Percentiles rank a stretch among this genome's conserved stretches.
Evolutionary conservation across 2,797 vertebrate genomes (phyloP).

Genomic region (Thamnophis elegans): DNA sequence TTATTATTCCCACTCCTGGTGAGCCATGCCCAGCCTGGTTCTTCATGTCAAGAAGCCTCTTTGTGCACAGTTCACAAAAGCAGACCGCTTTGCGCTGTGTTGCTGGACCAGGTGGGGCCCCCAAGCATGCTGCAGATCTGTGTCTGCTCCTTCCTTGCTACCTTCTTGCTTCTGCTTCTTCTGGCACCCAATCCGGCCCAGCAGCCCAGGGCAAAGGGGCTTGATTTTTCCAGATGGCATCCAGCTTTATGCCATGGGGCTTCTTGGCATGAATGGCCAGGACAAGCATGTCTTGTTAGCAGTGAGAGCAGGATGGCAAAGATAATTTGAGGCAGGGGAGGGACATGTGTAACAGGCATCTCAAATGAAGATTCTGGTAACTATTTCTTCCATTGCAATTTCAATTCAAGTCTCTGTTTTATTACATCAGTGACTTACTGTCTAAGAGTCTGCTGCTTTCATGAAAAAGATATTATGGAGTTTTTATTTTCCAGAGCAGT

Average conservation of each 20-base stretch:
- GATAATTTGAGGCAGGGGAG: background rate
- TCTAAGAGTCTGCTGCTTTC: background rate
- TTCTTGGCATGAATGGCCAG: background rate
- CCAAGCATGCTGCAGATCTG: too few relatives aligned
- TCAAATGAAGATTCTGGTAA: background rate
- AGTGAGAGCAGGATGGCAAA: background rate
- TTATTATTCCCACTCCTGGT: too few relatives aligned
- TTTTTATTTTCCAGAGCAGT: background rate
- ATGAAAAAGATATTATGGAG: too few relatives aligned
- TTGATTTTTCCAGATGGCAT: background rate
- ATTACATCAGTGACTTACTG: background rate
- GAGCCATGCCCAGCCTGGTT: too few relatives aligned
- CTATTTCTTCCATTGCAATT: background rate
- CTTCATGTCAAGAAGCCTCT: too few relatives aligned
- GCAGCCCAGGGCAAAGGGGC: too few relatives aligned
- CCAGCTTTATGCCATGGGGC: background rate
- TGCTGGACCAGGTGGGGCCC: too few relatives aligned
- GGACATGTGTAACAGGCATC: background rate
- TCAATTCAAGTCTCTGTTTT: background rate
- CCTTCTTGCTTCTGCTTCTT: too few relatives aligned
- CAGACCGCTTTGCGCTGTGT: too few relatives aligned
- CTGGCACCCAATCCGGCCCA: too few relatives aligned
- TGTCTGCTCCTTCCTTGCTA: too few relatives aligned
- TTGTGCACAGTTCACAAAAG: too few relatives aligned
- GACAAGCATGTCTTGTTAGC: background rate